Conservation (phyloP, 2,113 vertebrate genomes). For the Cephalopholis sonnerati region DNA sequence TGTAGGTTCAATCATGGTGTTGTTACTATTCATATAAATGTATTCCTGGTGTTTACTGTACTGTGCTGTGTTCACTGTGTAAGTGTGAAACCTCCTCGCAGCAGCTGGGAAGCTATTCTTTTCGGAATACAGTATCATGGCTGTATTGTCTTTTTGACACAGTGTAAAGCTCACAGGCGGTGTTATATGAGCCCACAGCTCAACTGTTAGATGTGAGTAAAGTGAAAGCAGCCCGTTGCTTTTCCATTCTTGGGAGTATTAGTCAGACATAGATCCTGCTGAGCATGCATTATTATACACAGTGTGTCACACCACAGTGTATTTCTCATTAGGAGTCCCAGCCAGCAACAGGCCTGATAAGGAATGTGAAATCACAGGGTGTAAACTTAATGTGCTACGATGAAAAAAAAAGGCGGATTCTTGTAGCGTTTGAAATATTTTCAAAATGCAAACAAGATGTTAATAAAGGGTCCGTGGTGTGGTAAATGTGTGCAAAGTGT, state of each 20-base stretch:
- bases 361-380: slow-evolving; percentile 25
- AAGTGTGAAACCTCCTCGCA: neutral
- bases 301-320: slow-evolving; percentile 35
- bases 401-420: neutral
- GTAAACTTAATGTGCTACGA: slow-evolving; percentile 4
- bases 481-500: slow-evolving; percentile 31
- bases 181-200: slow-evolving; percentile 1
- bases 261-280: slow-evolving; percentile 66
- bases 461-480: neutral
- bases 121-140: neutral
- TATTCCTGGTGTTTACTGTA: neutral
- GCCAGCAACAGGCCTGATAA: slow-evolving; percentile 29
- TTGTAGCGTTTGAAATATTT: slow-evolving; percentile 25
- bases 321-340: slow-evolving; percentile 24
- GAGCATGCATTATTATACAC: slow-evolving; percentile 47
- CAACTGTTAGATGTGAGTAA: neutral
- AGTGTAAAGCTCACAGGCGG: slow-evolving; percentile 9
- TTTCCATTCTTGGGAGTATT: slow-evolving; percentile 43
- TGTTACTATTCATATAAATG: neutral
- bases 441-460: slow-evolving; percentile 29
- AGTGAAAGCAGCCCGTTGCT: slow-evolving; percentile 12
- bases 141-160: slow-evolving; percentile 8
- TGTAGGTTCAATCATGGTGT: neutral
- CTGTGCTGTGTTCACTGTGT: neutral
- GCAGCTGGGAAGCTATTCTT: neutral